Evolutionary conservation across 1,140 invertebrate genomes (phyloP), one percentile per base, ranked within the genome.

Genomic region (Melitaea cinxia): DNA sequence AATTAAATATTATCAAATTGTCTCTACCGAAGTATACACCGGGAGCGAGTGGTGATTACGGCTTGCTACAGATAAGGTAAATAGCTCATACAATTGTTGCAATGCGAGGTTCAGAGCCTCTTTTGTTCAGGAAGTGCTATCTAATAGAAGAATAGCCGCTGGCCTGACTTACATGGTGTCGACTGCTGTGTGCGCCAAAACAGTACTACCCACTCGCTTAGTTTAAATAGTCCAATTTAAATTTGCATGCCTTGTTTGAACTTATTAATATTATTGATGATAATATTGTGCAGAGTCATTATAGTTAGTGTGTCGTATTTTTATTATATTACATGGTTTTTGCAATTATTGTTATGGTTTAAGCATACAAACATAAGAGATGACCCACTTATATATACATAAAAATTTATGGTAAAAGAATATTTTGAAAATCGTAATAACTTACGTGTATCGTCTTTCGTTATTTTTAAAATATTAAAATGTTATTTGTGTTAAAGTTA

Each of bases 31-130:
- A 28, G 54, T 80, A 65, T 39, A 70, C 42, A 77, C 71, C 69
- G 50, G 71, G 63, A 80, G 72, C 75, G 71, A 67, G 75, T 85
- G n/a, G 80, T 86, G 84, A 89, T 90, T 85, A 82, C 73, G 72
- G 67, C 66, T 71, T 71, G 73, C 75, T 76, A 83, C 80, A 82
- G 84, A 88, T 89, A 89, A 88, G 88, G 88, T 85, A 90, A 90
- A 90, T 90, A 88, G 85, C 85, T 90, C 85, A 88, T 88, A 90
- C 88, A 88, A 90, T 90, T 83, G 84, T 86, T 80, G 76, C 80
- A 82, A 84, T 83, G 75, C 85, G 77, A 77, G 77, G 73, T 77
- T 80, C 71, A 63, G 68, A 78, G 83, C 80, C 78, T 76, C 83
- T 85, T 90, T 88, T 87, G 84, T 89, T 85, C 74, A 80, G 86